Evolutionary conservation across 1,140 invertebrate species (phyloP), one percentile per base, ranked within the genome.

Genomic region (Physella acuta): DNA sequence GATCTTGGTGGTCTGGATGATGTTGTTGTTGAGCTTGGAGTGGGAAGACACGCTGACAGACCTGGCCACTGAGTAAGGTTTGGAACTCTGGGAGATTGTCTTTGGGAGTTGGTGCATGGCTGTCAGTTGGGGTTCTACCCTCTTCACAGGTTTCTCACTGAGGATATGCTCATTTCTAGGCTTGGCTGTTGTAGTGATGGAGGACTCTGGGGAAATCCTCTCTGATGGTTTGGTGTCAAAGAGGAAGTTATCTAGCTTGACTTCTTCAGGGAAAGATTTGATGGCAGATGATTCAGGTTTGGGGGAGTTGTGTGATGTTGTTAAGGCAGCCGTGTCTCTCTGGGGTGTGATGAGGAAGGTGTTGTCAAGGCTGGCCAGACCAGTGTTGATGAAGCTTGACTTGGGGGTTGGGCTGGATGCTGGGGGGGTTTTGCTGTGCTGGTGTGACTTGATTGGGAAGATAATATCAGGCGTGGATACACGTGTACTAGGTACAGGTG

Each of bases 1-100:
- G 24, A 68, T 68, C 36, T 68, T 68, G 16, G 66, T 68, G 2
- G 66, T 68, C 56, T 68, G 66, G n/a, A 68, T 58, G 24, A 60
- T n/a, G 26, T 17, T 65, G 66, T 37, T 67, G 65, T 39, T 67
- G 65, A 14, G n/a, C 28, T 51, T 62, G 0, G 60, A 37, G 14
- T 26, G 1, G 59, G 66, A 60, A 3, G 55, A 58, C 30, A 30
- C 28, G 31, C n/a, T 34, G 3, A 37, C 20, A 39, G 64, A 66
- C 37, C 26, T 55, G 4, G 51, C 51, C 3, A 56, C 64, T 17
- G 64, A 49, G 16, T 39, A 28, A 1, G 52, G 26, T 20, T 51
- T 56, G 20, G 52, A 66, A 3, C 3, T 49, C 24, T 64, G 62
- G 11, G 62, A 64, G 3, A 64, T 64, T 2, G 39, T 64, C 33